Conservation (phyloP, 2,113 vertebrate species). For the Ivindomyrus marchei region DNA sequence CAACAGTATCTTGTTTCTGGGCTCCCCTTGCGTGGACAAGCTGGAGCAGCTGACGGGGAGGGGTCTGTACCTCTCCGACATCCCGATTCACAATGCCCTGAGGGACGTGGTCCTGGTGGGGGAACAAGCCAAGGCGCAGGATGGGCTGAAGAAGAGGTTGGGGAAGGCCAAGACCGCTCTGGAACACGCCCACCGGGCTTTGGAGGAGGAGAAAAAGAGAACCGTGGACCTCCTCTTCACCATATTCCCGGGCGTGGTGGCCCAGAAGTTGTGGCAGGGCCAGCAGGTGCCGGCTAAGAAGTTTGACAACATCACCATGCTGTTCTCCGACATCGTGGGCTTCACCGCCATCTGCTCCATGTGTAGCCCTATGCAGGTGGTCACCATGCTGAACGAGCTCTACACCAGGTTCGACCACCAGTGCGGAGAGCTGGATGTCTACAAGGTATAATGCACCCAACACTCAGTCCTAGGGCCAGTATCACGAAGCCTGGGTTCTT, state of each 20-base stretch:
- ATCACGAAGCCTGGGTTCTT: background rate
- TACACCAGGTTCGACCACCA: conserved; percentile 93
- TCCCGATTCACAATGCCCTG: conserved; percentile 90
- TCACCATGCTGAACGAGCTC: conserved; percentile 92
- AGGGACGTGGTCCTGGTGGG: conserved; percentile 94
- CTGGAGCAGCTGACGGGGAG: conserved; percentile 90
- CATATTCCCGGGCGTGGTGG: conserved; percentile 90
- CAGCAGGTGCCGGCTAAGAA: conserved; percentile 90
- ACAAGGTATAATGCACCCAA: conserved; percentile 71
- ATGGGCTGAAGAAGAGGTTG: conserved; percentile 89
- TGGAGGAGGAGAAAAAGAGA: conserved; percentile 95
- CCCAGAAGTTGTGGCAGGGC: conserved; percentile 94
- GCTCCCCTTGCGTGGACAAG: conserved; percentile 91
- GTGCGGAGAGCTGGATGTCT: conserved; percentile 89
- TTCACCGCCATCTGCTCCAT: conserved; percentile 92
- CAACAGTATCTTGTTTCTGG: conserved; percentile 83
- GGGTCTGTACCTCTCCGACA: conserved; percentile 92
- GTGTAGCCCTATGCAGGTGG: conserved; percentile 94
- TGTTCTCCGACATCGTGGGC: conserved; percentile 96
- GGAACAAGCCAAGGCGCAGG: conserved; percentile 91
- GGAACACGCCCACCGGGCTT: conserved; percentile 84
- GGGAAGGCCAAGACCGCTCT: conserved; percentile 91
- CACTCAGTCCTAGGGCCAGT: background rate
- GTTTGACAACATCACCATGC: conserved; percentile 87
- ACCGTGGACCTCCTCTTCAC: conserved; percentile 92